Percentiles rank a stretch among this genome's conserved stretches.
phyloP scores from a whole-genome alignment of 2,113 vertebrate species.

The Ceyx melanurus region DNA sequence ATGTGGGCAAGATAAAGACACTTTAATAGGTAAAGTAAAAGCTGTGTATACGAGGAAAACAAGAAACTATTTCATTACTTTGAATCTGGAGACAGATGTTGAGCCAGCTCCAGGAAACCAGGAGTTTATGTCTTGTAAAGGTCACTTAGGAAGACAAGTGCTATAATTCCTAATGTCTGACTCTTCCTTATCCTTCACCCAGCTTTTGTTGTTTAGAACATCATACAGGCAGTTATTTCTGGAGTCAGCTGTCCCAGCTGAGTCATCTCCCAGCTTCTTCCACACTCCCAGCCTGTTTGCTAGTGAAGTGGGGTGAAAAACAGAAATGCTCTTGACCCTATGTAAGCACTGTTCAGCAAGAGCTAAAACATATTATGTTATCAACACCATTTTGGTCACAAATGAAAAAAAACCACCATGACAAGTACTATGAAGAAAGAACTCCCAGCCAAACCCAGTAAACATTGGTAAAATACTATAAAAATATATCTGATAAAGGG shows the following conservation, averaged over 20 bases:
- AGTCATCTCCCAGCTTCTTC: not conserved
- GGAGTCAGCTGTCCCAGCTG: too few species aligned
- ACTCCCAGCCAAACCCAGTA: not conserved
- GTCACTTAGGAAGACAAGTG: too few species aligned
- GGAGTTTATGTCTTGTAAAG: too few species aligned
- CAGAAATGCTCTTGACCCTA: rapidly evolving
- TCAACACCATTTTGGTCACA: not conserved
- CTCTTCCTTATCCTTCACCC: too few species aligned
- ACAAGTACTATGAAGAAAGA: not conserved
- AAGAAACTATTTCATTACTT: too few species aligned
- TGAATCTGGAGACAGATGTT: too few species aligned
- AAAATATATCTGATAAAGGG: not conserved
- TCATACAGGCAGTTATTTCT: rapidly evolving
- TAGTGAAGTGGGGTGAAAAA: rapidly evolving
- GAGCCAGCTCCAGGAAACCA: too few species aligned
- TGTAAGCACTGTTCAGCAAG: not conserved
- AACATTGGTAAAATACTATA: not conserved
- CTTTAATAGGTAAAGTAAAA: too few species aligned
- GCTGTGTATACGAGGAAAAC: too few species aligned
- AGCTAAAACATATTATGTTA: not conserved
- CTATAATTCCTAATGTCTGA: too few species aligned
- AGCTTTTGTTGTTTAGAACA: not conserved
- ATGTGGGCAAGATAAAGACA: too few species aligned
- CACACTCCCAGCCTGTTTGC: rapidly evolving
- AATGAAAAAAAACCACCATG: not conserved